Evolutionary conservation across 2,113 vertebrate genomes (phyloP), one percentile per base, ranked within the genome.

Genomic region (Phalacrocorax brasilianus): DNA sequence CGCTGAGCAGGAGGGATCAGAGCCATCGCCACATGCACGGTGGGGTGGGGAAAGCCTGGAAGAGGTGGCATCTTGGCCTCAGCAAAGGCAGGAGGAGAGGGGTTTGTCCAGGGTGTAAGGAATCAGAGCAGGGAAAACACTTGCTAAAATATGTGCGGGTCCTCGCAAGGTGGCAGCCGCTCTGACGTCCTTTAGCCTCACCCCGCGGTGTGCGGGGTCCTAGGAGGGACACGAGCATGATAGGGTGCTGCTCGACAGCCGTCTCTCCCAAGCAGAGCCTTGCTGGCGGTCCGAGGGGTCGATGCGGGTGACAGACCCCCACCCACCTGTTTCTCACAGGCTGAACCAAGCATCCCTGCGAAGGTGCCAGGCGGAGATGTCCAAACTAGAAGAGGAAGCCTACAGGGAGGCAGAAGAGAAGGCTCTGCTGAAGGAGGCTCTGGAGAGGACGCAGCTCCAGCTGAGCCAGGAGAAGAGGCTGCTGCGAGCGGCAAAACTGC

Each of bases 381-480:
- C 97, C 6, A 97, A 6, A 26, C 91, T 98, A 62, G 97, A 98
- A 30, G 97, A 97, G 8, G 93, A 98, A 90, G 55, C 98, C 75
- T 93, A 96, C 82, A 97, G 93, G 38, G 96, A 97, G 63, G 82
- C 84, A 0, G 98, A 98, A 40, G 98, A 99, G 76, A 98, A 98
- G 59, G 97, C 97, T 5, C 90, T 98, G 92, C 97, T 99, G 33
- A 95, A 59, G 11, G 98, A 98, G 94, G 97, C 98, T 7, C 96
- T 98, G 93, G 90, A 98, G 85, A 97, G 98, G 86, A 93, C 21
- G 0, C 98, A 95, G 94, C 88, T 89, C 5, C 98, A 97, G 89
- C 97, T 98, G 85, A 91, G 44, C 32, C 97, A 91, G 88, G 97
- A 98, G 89, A 98, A 95, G 92, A 93, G 85, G 80, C 44, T 96